Base-by-base conservation (phyloP, 2,888 invertebrate genomes). In the Chloroclysta siterata region DNA sequence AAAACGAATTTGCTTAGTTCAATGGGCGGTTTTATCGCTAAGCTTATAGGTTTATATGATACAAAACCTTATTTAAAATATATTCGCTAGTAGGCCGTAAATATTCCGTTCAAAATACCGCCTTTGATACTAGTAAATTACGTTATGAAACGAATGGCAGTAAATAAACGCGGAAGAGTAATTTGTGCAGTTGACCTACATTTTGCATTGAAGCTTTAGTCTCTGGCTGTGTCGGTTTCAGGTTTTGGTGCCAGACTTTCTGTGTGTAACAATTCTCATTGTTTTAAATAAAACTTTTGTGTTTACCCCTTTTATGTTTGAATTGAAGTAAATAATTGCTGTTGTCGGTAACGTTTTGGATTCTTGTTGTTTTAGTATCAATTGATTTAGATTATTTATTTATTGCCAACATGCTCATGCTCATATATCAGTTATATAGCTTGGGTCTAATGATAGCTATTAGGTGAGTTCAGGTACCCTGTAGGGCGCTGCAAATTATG, bases 101-200 rank as follows among this genome's bases (percentile, higher is more conserved):
- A 54, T 53, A 60, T 48, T 50, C 36, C 36, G 14, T 53, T 53
- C 11, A 44, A 33, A 46, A 44, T 28, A 11, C 7, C 15, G 28
- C 47, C 13, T 42, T 41, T 33, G 29, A 51, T 42, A 28, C 39
- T 53, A 29, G 47, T 47, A 52, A 62, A 62, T 62, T 46, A 50
- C 48, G 54, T 11, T 50, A 44, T 54, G 60, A 50, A 60, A 48
- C 33, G 28, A 53, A 53, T 47, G 41, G 41, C 41, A 56, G 41
- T 50, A 53, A 53, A 53, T 53, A 60, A 59, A 51, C 58, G n/a
- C 50, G 44, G 48, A 52, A 63, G 54, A 59, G 51, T 51, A 29
- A 59, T 60, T 52, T 56, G 51, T 55, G 47, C 58, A 41, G 59
- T 60, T 64, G 63, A 64, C 55, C 59, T 60, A 64, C 59, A 60